A percentile compares a stretch with the other conserved stretches of the same genome.
Conservation (phyloP, 2,888 invertebrate species). For the Dynastes maya region DNA sequence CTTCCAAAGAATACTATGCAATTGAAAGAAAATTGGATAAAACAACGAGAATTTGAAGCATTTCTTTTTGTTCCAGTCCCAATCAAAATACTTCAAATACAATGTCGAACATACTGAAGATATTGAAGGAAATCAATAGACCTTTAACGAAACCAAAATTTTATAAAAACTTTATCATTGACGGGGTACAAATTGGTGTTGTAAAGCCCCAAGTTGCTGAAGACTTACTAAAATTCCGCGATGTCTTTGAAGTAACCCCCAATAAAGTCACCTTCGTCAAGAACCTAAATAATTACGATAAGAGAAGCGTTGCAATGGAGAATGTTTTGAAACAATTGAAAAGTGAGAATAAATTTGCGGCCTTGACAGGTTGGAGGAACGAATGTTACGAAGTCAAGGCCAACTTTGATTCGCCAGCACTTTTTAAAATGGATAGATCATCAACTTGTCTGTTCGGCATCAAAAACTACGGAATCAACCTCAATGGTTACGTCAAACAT, state of each 20-base stretch:
- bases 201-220: not conserved
- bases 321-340: conserved; percentile 8
- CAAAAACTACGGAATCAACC: conserved; percentile 24
- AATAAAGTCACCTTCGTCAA: not conserved
- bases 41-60: not conserved
- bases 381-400: conserved; percentile 27
- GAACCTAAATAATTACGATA: conserved; percentile 2
- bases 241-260: not conserved
- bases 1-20: conserved; percentile 92
- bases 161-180: conserved; percentile 4
- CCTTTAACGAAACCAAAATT: not conserved
- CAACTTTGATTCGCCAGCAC: not conserved
- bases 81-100: not conserved
- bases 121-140: not conserved
- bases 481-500: conserved; percentile 30
- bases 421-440: conserved; percentile 29
- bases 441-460: conserved; percentile 27
- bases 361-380: conserved; percentile 20
- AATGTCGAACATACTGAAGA: conserved; percentile 28
- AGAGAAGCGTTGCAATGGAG: conserved; percentile 17
- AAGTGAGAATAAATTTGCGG: not conserved
- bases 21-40: not conserved
- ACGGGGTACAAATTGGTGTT: not conserved
- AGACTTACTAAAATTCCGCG: not conserved
- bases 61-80: conserved; percentile 34